Evolutionary conservation across 2,797 vertebrate species (phyloP).

Genomic region (Sorex maritimensis): DNA sequence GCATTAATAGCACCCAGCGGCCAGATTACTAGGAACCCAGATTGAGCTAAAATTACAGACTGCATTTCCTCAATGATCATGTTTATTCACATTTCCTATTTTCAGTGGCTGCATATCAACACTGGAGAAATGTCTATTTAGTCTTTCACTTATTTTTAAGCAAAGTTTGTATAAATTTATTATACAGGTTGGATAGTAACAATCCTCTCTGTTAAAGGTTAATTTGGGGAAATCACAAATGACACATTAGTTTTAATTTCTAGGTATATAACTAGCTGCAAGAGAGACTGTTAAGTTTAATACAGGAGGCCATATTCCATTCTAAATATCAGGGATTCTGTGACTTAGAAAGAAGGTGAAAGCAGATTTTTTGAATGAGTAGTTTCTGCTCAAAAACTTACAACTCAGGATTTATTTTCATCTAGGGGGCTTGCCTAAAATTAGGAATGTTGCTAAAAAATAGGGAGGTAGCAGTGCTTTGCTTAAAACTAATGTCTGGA

Average conservation of each 20-base stretch:
- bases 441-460: not conserved
- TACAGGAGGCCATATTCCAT: not conserved
- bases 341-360: not conserved
- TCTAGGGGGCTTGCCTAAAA: not conserved
- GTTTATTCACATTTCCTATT: not conserved
- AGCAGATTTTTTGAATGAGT: not conserved
- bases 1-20: not conserved
- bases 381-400: conserved; percentile 30
- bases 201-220: not conserved
- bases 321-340: not conserved
- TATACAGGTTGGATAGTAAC: not conserved
- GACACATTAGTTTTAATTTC: not conserved
- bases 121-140: conserved; percentile 25
- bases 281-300: not conserved
- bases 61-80: not conserved
- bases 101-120: not conserved
- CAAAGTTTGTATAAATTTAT: not conserved
- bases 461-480: not conserved
- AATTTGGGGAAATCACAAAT: not conserved
- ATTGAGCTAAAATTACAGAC: too few species aligned
- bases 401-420: not conserved
- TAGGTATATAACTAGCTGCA: not conserved
- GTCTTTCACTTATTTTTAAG: not conserved
- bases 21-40: not conserved
- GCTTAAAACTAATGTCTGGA: not conserved